Percentiles rank a stretch among this genome's conserved stretches.
Evolutionary conservation across 1,140 invertebrate genomes (phyloP).

Genomic region (Bombus confusus): DNA sequence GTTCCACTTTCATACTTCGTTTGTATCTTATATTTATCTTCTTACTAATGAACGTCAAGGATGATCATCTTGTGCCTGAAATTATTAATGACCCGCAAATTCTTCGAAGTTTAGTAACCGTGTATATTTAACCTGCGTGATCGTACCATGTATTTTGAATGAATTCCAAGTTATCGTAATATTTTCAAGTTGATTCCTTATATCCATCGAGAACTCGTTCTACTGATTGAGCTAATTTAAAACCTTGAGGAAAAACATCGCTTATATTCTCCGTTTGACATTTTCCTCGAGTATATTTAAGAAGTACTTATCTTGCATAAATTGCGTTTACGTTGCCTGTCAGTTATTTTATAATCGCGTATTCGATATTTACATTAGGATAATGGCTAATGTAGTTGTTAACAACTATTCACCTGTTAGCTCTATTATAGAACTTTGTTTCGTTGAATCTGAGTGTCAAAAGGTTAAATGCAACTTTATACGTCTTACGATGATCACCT

Average conservation of each 20-base stretch:
- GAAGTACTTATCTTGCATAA: not conserved
- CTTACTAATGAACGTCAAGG: conserved; percentile 23
- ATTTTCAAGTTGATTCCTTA: not conserved
- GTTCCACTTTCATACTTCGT: not conserved
- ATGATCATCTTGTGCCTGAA: not conserved
- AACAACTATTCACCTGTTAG: not conserved
- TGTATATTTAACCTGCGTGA: conserved; percentile 12
- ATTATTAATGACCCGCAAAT: conserved; percentile 39
- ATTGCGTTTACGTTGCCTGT: not conserved
- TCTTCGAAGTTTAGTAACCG: conserved; percentile 8
- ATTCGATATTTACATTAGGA: not conserved
- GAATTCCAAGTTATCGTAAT: not conserved
- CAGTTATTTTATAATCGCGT: not conserved
- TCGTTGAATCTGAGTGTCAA: not conserved
- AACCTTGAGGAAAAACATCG: not conserved
- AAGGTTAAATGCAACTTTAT: not conserved
- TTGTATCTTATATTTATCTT: conserved; percentile 6
- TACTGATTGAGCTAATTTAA: not conserved
- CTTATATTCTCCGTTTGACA: not conserved
- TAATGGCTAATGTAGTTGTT: not conserved
- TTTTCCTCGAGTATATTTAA: not conserved
- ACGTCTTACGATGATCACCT: not conserved
- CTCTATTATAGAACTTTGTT: not conserved
- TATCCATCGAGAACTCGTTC: not conserved
- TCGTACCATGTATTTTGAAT: not conserved